Base-by-base conservation (phyloP, 2,797 vertebrate species). In the Scarus forsteni region DNA sequence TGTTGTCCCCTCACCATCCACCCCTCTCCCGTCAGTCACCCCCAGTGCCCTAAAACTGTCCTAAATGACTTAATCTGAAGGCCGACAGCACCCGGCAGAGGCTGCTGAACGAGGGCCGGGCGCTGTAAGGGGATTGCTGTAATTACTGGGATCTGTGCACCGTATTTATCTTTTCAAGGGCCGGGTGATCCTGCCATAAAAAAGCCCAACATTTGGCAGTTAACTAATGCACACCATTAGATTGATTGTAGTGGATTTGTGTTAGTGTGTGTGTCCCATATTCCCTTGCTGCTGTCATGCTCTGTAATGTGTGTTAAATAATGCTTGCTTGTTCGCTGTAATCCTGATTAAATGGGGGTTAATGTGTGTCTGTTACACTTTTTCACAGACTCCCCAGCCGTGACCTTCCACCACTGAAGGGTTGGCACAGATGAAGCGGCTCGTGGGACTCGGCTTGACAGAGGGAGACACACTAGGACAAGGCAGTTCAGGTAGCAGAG, bases 171-270 rank as follows among this genome's bases (percentile, higher is more conserved):
- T 95, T 93, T 94, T 93, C 91, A 93, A 92, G 85, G 86, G 91
- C 92, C n/a, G 86, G 84, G 88, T 92, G 92, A 93, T 93, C 91
- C 92, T 82, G 87, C 88, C 86, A 76, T 92, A 93, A 94, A 94
- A 27, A 95, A 93, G 92, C 94, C 89, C 91, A 94, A 92, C 94
- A 89, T 95, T 96, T 95, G 94, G 95, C 93, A 93, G 92, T 92
- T 94, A 92, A 94, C 95, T 96, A 96, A 97, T 96, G 95, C 91
- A 92, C 91, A 91, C 96, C 96, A 97, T 97, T 96, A 96, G 86
- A 74, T 84, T 96, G 95, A 97, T 96, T 95, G 95, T 96, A 94
- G 91, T 92, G 91, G 85, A 86, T 91, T 85, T 90, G 86, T 86
- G 84, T 91, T 58, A 88, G 70, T 85, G 56, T 65, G 60, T 59